phyloP scores from a whole-genome alignment of 2,113 vertebrate species.

The Rhea americana region DNA sequence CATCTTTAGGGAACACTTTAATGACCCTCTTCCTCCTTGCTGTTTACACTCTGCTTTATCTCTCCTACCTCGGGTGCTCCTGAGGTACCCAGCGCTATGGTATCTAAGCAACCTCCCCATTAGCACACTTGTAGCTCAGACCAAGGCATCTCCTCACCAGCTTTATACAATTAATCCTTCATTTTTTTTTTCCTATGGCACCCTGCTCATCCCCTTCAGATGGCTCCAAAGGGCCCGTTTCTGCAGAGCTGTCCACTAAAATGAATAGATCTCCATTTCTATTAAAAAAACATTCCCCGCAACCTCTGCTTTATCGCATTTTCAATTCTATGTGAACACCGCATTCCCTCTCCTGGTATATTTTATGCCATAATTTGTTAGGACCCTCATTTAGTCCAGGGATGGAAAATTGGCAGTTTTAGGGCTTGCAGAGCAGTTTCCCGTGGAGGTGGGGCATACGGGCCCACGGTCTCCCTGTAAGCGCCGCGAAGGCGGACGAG shows the following conservation, averaged over 20 bases:
- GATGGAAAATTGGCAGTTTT: slow-evolving; percentile 10
- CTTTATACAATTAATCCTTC: slow-evolving; percentile 8
- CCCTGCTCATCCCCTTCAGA: neutral
- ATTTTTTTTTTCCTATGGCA: neutral
- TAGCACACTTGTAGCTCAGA: slow-evolving; percentile 17
- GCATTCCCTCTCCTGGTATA: slow-evolving; percentile 17
- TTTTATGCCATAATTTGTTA: slow-evolving; percentile 51
- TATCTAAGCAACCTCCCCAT: slow-evolving; percentile 62
- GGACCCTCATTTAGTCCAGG: neutral
- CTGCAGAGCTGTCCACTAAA: neutral
- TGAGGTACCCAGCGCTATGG: neutral
- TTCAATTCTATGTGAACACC: neutral
- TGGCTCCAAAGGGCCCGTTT: neutral
- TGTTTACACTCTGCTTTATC: neutral
- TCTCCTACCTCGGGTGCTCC: neutral
- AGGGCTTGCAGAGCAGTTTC: neutral
- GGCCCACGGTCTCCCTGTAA: neutral
- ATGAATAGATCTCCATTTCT: neutral
- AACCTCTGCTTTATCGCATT: neutral
- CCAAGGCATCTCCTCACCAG: slow-evolving; percentile 3
- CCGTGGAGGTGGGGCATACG: accelerated
- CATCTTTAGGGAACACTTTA: slow-evolving; percentile 53
- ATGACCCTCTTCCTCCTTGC: slow-evolving; percentile 40
- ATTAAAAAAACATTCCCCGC: neutral
- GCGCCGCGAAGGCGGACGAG: neutral